phyloP scores from a whole-genome alignment of 2,797 vertebrate species.

The Percopsis omiscomaycus region DNA sequence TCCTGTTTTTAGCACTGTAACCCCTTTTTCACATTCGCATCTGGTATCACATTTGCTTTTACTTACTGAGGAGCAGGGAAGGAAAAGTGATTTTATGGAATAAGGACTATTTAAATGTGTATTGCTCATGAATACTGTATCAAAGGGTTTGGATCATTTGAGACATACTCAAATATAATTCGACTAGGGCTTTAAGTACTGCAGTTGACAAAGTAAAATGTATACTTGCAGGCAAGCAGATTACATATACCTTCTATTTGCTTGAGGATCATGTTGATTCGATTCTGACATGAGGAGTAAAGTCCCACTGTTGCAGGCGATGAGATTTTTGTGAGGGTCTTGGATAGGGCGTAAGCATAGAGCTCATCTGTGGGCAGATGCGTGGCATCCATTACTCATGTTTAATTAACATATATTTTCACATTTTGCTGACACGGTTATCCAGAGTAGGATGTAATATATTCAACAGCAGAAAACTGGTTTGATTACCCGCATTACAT shows the following conservation, averaged over 20 bases:
- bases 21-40: too few species aligned
- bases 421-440: too few species aligned
- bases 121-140: too few species aligned
- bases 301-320: constrained; percentile 88
- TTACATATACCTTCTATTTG: constrained; percentile 66
- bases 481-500: too few species aligned
- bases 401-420: background rate
- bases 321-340: constrained; percentile 81
- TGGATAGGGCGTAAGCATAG: constrained; percentile 86
- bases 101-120: too few species aligned
- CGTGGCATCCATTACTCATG: background rate
- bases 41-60: too few species aligned
- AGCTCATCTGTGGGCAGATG: constrained; percentile 73
- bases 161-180: too few species aligned
- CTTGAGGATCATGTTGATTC: constrained; percentile 73
- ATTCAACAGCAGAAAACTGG: too few species aligned
- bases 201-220: background rate
- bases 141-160: too few species aligned
- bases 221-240: background rate
- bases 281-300: constrained; percentile 85
- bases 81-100: too few species aligned
- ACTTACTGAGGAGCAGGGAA: too few species aligned
- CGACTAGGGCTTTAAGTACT: background rate
- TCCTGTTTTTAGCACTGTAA: too few species aligned
- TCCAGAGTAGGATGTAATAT: background rate